Conservation (phyloP, 2,113 vertebrate species). For the Crocuta crocuta region DNA sequence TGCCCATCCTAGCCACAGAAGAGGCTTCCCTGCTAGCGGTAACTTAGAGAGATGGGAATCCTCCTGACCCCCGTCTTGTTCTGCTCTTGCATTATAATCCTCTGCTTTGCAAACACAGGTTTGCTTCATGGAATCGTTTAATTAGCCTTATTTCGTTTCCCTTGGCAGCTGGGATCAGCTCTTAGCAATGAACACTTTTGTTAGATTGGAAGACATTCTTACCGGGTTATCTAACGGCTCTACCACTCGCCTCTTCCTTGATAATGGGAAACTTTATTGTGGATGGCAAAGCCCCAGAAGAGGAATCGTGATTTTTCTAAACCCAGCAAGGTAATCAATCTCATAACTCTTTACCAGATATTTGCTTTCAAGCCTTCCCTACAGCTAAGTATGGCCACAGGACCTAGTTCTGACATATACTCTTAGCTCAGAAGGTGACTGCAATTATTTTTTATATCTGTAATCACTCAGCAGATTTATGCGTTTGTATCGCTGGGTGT, state of each 20-base stretch:
- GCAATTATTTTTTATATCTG: not conserved
- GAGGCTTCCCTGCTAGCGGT: not conserved
- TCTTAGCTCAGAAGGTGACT: not conserved
- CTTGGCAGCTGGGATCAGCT: not conserved
- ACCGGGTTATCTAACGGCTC: not conserved
- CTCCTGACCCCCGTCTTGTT: not conserved
- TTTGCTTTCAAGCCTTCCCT: not conserved
- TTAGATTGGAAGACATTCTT: not conserved
- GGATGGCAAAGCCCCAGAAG: not conserved
- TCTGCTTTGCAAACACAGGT: not conserved
- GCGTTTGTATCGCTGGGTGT: not conserved
- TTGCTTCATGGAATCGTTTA: not conserved
- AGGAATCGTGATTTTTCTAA: not conserved
- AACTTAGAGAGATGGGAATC: not conserved
- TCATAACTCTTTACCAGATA: not conserved
- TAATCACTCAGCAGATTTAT: not conserved
- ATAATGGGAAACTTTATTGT: not conserved
- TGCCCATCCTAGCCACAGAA: not conserved
- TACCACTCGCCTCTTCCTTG: not conserved
- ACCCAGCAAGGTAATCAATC: not conserved
- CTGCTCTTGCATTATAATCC: not conserved
- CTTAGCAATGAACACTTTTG: not conserved
- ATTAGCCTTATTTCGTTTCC: not conserved
- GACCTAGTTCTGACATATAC: not conserved
- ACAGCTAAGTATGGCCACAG: not conserved